These are phyloP conservation scores for Volucella zonaria DNA, from an alignment of 2,888 invertebrate species.

Conservation along the genomic window DNA sequence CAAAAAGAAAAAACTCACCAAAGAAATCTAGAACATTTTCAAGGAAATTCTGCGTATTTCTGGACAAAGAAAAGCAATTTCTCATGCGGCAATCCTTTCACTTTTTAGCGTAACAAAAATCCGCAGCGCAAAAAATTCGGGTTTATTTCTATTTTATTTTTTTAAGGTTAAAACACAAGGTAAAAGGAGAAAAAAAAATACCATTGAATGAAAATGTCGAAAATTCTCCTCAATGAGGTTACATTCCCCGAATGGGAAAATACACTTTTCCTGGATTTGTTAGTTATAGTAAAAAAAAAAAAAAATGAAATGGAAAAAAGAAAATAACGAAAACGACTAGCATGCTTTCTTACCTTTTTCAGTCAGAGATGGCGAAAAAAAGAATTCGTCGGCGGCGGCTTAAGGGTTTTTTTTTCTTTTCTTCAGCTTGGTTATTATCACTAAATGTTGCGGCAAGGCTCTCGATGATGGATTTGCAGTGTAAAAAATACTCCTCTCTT, in stretches of 20 bases:
- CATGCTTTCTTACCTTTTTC: slow-evolving; percentile 68
- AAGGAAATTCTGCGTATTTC: slow-evolving; percentile 3
- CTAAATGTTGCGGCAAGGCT: slow-evolving; percentile 76
- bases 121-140: slow-evolving; percentile 1
- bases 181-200: slow-evolving; percentile 15
- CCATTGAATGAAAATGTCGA: background rate
- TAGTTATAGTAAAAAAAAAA: no score
- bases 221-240: slow-evolving; percentile 44
- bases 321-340: slow-evolving; percentile 11
- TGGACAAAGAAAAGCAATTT: slow-evolving; percentile 47
- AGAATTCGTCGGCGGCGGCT: slow-evolving; percentile 67
- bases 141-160: background rate
- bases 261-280: slow-evolving; percentile 28
- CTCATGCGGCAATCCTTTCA: slow-evolving; percentile 55
- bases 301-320: background rate
- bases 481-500: slow-evolving; percentile 73
- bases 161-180: slow-evolving; percentile 56
- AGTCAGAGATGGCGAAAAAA: slow-evolving; percentile 69
- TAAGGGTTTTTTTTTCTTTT: slow-evolving; percentile 67
- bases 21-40: slow-evolving; percentile 44
- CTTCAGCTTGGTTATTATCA: slow-evolving; percentile 74
- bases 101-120: slow-evolving; percentile 43
- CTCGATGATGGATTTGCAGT: slow-evolving; percentile 73
- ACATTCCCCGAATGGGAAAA: slow-evolving; percentile 44
- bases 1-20: slow-evolving; percentile 30